These are phyloP conservation scores for Aphelenchoides besseyi DNA, from an alignment of 1,140 invertebrate genomes.

Conservation along the genomic window DNA sequence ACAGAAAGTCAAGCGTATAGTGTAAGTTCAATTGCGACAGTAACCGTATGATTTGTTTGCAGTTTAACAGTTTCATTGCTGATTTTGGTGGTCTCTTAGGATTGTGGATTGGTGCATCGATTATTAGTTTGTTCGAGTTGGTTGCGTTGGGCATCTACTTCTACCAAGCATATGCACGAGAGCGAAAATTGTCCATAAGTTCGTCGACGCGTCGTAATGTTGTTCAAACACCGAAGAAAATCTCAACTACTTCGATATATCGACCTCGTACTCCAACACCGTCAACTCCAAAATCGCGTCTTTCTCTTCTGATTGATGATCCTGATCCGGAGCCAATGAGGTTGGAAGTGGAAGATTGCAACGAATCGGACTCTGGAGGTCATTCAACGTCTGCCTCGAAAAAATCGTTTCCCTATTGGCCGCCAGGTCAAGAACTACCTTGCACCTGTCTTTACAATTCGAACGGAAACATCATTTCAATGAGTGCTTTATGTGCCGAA, in stretches of 20 bases:
- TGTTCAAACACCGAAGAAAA: conserved; percentile 7
- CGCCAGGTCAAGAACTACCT: conserved; percentile 57
- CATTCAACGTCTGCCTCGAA: conserved; percentile 4
- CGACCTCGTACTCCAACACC: conserved; percentile 13
- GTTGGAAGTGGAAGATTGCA: not conserved
- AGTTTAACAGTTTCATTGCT: conserved; percentile 54
- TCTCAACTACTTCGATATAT: conserved; percentile 25
- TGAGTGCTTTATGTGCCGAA: conserved; percentile 61
- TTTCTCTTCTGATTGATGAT: conserved; percentile 19
- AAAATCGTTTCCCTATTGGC: conserved; percentile 42
- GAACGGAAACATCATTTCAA: conserved; percentile 48
- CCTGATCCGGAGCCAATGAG: conserved; percentile 16
- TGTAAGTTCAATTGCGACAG: conserved; percentile 23
- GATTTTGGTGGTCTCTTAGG: conserved; percentile 61
- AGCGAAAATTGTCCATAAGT: conserved; percentile 41
- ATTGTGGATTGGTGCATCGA: conserved; percentile 61
- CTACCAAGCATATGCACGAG: conserved; percentile 35
- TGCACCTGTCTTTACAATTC: conserved; percentile 58
- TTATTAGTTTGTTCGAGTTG: conserved; percentile 58
- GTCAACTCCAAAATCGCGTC: conserved; percentile 21
- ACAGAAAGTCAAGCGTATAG: conserved; percentile 56
- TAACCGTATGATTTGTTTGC: conserved; percentile 16
- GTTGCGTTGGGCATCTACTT: conserved; percentile 45
- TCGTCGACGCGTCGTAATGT: conserved; percentile 22
- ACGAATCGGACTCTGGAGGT: not conserved